Evolutionary conservation across 2,797 vertebrate species (phyloP).

Genomic region (Hydrocynus forskahlii): DNA sequence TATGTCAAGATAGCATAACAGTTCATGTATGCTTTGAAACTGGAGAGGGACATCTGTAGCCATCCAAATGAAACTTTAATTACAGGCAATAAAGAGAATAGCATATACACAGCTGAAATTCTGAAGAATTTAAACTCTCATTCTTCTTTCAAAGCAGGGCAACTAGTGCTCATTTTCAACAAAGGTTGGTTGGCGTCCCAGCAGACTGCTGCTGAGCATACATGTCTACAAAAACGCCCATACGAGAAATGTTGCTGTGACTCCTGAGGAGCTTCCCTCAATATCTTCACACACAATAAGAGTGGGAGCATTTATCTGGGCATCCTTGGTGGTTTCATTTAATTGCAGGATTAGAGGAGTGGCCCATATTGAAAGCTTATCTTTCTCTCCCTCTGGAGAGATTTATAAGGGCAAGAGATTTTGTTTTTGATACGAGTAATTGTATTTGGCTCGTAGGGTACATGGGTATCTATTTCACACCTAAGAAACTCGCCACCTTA

Average conservation of each 20-base stretch:
- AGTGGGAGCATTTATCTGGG: conserved; percentile 69
- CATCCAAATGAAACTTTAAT: neutral
- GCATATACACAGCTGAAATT: neutral
- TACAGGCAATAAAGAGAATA: neutral
- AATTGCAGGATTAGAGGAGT: conserved; percentile 78
- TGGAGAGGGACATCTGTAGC: neutral
- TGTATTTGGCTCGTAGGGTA: conserved; percentile 84
- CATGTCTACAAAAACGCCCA: conserved; percentile 29
- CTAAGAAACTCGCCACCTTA: conserved; percentile 64
- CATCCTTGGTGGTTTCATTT: conserved; percentile 76
- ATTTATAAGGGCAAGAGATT: conserved; percentile 77
- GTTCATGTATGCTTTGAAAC: neutral
- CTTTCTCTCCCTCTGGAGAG: conserved; percentile 68
- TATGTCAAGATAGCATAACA: too few relatives aligned
- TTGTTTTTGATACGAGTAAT: conserved; percentile 82
- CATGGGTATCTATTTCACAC: conserved; percentile 76
- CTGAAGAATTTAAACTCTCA: neutral
- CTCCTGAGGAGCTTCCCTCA: conserved; percentile 58
- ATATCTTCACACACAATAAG: conserved; percentile 70
- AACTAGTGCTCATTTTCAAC: conserved; percentile 9
- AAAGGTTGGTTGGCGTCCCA: conserved; percentile 22
- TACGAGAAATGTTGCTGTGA: conserved; percentile 44
- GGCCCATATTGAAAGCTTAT: conserved; percentile 78
- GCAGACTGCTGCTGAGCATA: conserved; percentile 39
- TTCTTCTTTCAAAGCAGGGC: conserved; percentile 4